A percentile compares a stretch with the other conserved stretches of the same genome.
Conservation (phyloP, 2,797 vertebrate genomes). For the Eremophila alpestris region DNA sequence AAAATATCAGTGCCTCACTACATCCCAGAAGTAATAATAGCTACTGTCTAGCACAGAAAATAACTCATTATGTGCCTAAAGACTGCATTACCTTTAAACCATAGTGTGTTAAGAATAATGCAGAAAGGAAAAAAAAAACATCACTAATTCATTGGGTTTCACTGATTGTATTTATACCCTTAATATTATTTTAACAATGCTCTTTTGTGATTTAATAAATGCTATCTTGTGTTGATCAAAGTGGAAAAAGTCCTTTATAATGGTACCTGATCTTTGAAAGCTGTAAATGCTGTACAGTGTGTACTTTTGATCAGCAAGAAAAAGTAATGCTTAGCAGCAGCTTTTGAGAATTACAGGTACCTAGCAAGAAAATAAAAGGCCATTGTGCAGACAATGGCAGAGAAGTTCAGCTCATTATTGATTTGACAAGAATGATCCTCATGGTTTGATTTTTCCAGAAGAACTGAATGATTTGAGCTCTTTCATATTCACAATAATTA, state of each 20-base stretch:
- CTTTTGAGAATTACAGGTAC: conserved; percentile 28
- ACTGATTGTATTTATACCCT: not conserved
- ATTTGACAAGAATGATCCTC: conserved; percentile 29
- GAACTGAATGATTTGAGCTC: conserved; percentile 11
- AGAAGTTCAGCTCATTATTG: conserved; percentile 37
- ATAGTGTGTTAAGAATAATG: not conserved
- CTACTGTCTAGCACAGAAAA: not conserved
- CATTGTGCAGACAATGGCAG: conserved; percentile 8
- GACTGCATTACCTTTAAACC: not conserved
- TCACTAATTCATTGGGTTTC: not conserved
- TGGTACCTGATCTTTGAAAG: not conserved
- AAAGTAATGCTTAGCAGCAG: not conserved
- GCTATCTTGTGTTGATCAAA: not conserved
- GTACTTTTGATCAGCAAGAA: conserved; percentile 25
- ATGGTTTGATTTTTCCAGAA: conserved; percentile 52
- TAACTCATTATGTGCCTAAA: not conserved
- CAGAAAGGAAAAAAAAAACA: not conserved
- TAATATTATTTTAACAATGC: not conserved
- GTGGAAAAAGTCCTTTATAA: not conserved
- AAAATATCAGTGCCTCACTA: not conserved
- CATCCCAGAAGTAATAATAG: not conserved
- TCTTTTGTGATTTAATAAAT: conserved; percentile 10
- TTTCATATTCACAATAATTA: not conserved
- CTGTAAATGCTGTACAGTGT: not conserved
- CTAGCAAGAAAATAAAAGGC: conserved; percentile 47